Base-by-base conservation (phyloP, 2,888 invertebrate genomes). In the Blastobasis lacticolella region DNA sequence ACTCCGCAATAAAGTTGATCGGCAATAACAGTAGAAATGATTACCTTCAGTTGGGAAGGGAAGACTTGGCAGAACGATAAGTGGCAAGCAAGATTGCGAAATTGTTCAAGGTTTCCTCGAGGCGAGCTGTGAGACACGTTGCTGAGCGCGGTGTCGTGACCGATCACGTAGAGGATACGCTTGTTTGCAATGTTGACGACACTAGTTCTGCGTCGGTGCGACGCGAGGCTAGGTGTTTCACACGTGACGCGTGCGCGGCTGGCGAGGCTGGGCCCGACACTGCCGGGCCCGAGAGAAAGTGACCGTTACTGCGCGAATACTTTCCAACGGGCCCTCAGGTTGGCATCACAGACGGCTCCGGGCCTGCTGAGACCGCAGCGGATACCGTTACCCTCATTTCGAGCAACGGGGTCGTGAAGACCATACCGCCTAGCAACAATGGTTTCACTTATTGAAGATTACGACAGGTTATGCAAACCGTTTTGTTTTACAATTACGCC, bases 351-450 rank as follows among this genome's bases (percentile, higher is more conserved):
- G 40, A 2, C 40, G 40, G 9, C 40, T 23, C 40, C 40, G 40
- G 9, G 7, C 23, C 40, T 6, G 40, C 67, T 59, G 55, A 57
- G 56, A 52, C 57, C 54, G 62, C 65, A 61, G 60, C 63, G 54
- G 56, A 57, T 81, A 82, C 83, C 81, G 81, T 84, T 86, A 82
- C 73, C 75, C 69, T 61, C 61, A 67, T 76, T 81, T 78, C 74
- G 75, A 73, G 72, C 71, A 81, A 81, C 69, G 70, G 75, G 81
- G 81, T 75, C 81, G 71, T 60, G 61, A 68, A 68, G 66, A 66
- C 63, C 55, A 52, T 54, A 53, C 54, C 57, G 60, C 64, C 59
- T 69, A 64, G 69, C 68, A 71, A 75, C 71, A 60, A 64, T 64
- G 50, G 69, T 73, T 71, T 74, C 71, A 73, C 72, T 73, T 50